Evolutionary conservation across 2,888 invertebrate genomes (phyloP).

Genomic region (Ditylenchus weischeri): DNA sequence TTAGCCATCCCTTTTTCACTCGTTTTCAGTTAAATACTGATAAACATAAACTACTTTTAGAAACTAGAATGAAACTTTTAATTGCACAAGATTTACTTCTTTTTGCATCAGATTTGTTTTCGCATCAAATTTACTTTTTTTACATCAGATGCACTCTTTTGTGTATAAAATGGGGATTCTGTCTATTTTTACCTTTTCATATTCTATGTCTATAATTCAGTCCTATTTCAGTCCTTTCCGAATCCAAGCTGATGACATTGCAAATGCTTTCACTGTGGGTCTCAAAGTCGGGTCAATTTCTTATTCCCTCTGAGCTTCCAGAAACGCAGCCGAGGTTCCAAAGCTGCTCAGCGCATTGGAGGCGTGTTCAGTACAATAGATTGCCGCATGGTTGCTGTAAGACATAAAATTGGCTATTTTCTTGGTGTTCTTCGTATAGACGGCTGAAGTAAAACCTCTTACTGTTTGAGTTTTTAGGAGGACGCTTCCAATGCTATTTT

Average conservation of each 20-base stretch:
- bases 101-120: too few species aligned
- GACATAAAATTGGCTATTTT: slow-evolving; percentile 70
- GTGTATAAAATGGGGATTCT: too few species aligned
- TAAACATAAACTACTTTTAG: too few species aligned
- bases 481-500: slow-evolving; percentile 78
- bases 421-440: neutral
- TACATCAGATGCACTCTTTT: too few species aligned
- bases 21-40: too few species aligned
- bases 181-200: too few species aligned
- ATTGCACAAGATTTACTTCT: too few species aligned
- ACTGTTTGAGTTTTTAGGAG: slow-evolving; percentile 66
- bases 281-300: slow-evolving; percentile 96
- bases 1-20: too few species aligned
- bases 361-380: slow-evolving; percentile 96
- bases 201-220: too few species aligned
- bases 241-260: slow-evolving; percentile 96
- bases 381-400: slow-evolving; percentile 80
- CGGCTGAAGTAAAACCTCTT: too few species aligned
- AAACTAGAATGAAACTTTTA: too few species aligned
- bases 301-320: slow-evolving; percentile 91
- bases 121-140: too few species aligned
- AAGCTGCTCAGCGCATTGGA: slow-evolving; percentile 64
- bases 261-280: slow-evolving; percentile 98
- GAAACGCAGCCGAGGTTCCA: slow-evolving; percentile 68
- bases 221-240: slow-evolving; percentile 83